A percentile compares a stretch with the other conserved stretches of the same genome.
Conservation (phyloP, 1,140 invertebrate species). For the Scaptodrosophila lebanonensis region DNA sequence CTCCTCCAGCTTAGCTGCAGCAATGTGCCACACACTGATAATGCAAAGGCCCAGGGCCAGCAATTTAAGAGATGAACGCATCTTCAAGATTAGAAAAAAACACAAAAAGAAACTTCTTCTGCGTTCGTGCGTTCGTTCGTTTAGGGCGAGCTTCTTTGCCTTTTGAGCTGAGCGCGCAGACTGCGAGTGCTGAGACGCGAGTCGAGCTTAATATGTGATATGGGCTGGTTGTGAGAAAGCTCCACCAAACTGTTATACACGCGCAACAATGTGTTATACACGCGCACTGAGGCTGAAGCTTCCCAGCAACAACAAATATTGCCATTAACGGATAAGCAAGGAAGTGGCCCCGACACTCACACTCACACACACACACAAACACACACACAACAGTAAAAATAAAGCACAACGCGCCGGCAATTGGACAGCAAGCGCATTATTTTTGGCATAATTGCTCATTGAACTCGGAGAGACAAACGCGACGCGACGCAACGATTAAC, state of each 20-base stretch:
- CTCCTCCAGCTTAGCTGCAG: constrained; percentile 78
- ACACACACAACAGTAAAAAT: no score
- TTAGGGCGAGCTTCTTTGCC: constrained; percentile 9
- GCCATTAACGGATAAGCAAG: no score
- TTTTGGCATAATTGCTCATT: no score
- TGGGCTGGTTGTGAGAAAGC: constrained; percentile 28
- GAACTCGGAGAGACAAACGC: no score
- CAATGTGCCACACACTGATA: constrained; percentile 29
- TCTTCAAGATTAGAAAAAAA: constrained; percentile 2
- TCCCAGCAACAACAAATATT: no score
- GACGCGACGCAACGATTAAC: no score
- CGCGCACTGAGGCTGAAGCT: no score
- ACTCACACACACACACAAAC: no score
- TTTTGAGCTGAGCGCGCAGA: constrained; percentile 39
- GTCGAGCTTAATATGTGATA: constrained; percentile 62
- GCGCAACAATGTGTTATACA: constrained; percentile 28
- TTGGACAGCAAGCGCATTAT: no score
- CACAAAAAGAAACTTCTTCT: neutral
- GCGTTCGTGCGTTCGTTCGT: neutral
- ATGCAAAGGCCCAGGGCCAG: constrained; percentile 38
- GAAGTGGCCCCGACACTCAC: no score
- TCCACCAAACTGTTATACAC: constrained; percentile 13
- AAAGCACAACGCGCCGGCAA: no score
- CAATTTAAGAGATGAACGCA: constrained; percentile 36
- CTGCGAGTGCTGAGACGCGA: constrained; percentile 29